Base-by-base conservation (phyloP, 1,140 invertebrate genomes). In the Drosophila gunungcola region DNA sequence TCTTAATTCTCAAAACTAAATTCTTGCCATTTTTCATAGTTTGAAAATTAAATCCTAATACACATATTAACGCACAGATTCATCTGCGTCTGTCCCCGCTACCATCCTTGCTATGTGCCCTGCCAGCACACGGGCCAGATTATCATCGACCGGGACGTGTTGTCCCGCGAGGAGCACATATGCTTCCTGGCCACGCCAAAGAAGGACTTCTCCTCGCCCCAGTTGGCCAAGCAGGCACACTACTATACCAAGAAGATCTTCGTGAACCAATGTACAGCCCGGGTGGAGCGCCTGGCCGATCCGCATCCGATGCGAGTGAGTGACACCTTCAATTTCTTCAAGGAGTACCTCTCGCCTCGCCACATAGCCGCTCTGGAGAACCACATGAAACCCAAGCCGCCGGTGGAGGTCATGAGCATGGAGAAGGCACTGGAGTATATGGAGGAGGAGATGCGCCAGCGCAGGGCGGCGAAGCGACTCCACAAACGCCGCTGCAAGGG, bases 71-170 rank as follows among this genome's bases (percentile, higher is more conserved):
- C 29, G 29, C 10, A 16, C 25, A 68, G 70, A 38, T 89, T 80
- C 45, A 70, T 74, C 42, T 91, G 86, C 54, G 52, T 92, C 29
- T 92, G 89, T 32, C 78, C 89, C 1, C 83, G 76, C 0, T 91
- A 82, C 41, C 57, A 73, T 62, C 82, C 91, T 3, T 78, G 75
- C 49, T 79, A 79, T 52, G 70, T 76, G 34, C 53, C 63, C 41
- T 90, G 91, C 46, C 78, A 91, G 45, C 91, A 91, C 56, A 75
- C 76, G 1, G 90, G 85, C 6, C 84, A 90, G 38, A 80, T 91
- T 13, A 86, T 92, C 7, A 84, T 92, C 11, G 90, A 92, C 51
- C 72, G 91, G 5, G 85, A 91, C 60, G 78, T 91, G 27, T 39
- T 92, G n/a, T 85, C 86, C 16, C 65, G 80, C 3, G 73, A 83